Base-by-base conservation (phyloP, 2,888 invertebrate species). In the Tiliacea aurago region DNA sequence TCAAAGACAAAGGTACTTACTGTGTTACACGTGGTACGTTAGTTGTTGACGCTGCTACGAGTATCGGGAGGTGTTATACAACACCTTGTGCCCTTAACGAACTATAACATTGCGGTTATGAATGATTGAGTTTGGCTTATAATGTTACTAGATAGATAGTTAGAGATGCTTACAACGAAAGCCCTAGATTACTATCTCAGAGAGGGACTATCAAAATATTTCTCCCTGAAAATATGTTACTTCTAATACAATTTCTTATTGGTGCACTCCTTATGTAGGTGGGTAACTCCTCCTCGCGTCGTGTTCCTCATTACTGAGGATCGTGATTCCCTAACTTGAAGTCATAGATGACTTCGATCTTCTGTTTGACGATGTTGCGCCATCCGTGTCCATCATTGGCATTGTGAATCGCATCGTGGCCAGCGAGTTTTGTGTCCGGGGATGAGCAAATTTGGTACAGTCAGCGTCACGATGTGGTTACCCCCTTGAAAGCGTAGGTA, bases 41-140 rank as follows among this genome's bases (percentile, higher is more conserved):
- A 63, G 33, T 63, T 67, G 78, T 77, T 77, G 20, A 45, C 33
- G 33, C n/a, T 61, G 28, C 56, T n/a, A n/a, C n/a, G n/a, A n/a
- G n/a, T 15, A 72, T 72, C 23, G 33, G 51, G 18, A 63, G 72
- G 62, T 47, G 73, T 49, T 56, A 70, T 33, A 59, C 41, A 41
- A 56, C 23, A 53, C n/a, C 13, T 59, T 23, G 33, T 56, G 23
- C 49, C n/a, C 66, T 66, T 56, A 78, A 78, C 45, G 55, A 66
- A 78, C 45, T 62, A 41, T 15, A 11, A 53, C 15, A 33, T 33
- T 41, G 28, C 5, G 0, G 28, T 37, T 65, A 20, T 18, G 47
- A 41, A 37, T 53, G 51, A 37, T 18, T 64, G 4, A 11, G 9
- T 56, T 56, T 33, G 1, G 41, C 15, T 51, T 59, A 59, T 10